Percentiles rank a stretch among this genome's conserved stretches.
These are phyloP conservation scores for Empidonax traillii DNA, from an alignment of 2,113 vertebrate species.

Conservation along the genomic window DNA sequence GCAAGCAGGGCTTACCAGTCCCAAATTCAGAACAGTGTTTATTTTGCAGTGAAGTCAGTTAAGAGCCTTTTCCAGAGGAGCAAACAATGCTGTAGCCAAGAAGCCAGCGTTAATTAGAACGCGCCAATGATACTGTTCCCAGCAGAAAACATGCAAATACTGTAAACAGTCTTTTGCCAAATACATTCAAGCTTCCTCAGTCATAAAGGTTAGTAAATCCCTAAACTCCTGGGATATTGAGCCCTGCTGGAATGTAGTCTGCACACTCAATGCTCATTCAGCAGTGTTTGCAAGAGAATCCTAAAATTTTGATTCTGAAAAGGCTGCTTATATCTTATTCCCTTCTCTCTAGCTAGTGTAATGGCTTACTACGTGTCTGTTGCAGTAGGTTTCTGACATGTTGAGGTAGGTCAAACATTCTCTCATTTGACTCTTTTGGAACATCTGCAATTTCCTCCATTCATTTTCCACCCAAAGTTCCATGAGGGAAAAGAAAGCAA, in stretches of 20 bases:
- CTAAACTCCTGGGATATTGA: conserved; percentile 45
- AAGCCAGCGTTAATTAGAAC: conserved; percentile 53
- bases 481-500: neutral
- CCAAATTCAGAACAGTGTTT: neutral
- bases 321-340: neutral
- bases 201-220: conserved; percentile 60
- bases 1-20: neutral
- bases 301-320: conserved; percentile 17
- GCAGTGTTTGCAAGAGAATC: neutral
- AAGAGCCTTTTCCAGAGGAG: neutral
- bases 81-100: conserved; percentile 22
- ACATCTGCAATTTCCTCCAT: neutral
- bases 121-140: neutral
- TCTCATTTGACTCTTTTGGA: neutral
- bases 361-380: neutral
- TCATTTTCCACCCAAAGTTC: neutral
- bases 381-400: neutral
- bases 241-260: conserved; percentile 22
- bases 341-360: neutral
- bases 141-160: conserved; percentile 51
- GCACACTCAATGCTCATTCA: neutral
- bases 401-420: neutral
- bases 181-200: conserved; percentile 22
- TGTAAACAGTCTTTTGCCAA: conserved; percentile 42
- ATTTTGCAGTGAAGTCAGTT: neutral